Evolutionary conservation across 2,888 invertebrate genomes (phyloP), one percentile per base, ranked within the genome.

Genomic region (Heliconius ethilla): DNA sequence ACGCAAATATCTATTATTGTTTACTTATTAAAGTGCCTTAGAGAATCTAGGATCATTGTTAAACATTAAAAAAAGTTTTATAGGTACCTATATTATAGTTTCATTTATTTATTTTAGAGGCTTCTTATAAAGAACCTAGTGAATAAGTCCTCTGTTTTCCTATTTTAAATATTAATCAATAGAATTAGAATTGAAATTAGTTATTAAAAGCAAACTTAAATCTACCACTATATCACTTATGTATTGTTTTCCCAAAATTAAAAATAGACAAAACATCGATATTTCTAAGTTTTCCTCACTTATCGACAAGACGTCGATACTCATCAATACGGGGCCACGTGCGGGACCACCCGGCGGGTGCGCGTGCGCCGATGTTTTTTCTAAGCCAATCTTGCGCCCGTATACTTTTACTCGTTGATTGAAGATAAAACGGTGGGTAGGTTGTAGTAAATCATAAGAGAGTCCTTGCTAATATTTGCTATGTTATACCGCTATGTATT

Each of bases 241-340:
- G n/a, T 25, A 37, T 62, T 37, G 25, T 62, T 37, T 37, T 40
- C 25, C n/a, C 62, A 25, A 62, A 62, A 18, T 13, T 3, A 55
- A 66, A 65, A 74, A 70, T 78, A 78, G 76, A 78, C 74, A 79
- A 79, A 81, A 81, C 81, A 76, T 55, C 70, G 25, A 59, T 40
- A 45, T 72, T 76, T 59, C 72, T 62, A 81, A 79, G 79, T 80
- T 79, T 80, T 80, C 76, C 80, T 75, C 79, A 82, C 80, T 81
- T 84, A 86, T 86, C 86, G 86, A 86, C 84, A 84, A 84, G 84
- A 86, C 85, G 84, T 83, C 87, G 70, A 79, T 87, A 88, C 90
- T 90, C 89, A 92, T 91, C 90, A 85, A 92, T 93, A 92, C 89
- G 93, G 93, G 93, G 83, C 88, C 93, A 93, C 93, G 93, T 93